Base-by-base conservation (phyloP, 1,140 invertebrate genomes). In the Drosophila arawakana region DNA sequence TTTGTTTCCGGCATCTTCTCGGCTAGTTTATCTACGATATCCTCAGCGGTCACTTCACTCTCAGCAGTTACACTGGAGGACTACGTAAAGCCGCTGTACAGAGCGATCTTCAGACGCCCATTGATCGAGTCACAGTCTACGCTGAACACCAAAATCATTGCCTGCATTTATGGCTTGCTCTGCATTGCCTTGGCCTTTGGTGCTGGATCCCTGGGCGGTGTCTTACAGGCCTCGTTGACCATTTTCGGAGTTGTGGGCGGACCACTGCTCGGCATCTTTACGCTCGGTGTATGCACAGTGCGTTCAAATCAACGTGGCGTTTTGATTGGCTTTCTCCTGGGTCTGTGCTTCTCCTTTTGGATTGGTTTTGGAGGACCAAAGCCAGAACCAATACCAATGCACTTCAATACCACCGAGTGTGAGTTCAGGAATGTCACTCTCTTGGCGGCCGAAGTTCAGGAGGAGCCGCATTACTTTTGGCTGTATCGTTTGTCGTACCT, bases 1-100 rank as follows among this genome's bases (percentile, higher is more conserved):
- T 97, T 98, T 91, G 95, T 97, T 2, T 96, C 96, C 68, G 95
- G 97, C 41, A 95, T 98, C 43, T 97, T 97, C 81, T 96, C 96
- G 79, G 97, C 96, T 18, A 95, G 96, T 15, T 93, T 98, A 7
- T 97, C 96, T 68, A 97, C 97, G 0, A 94, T 98, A 35, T 97
- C 96, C 1, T 97, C 97, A n/a, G 95, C 96, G 6, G 90, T 97
- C 7, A 97, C 97, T 90, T 97, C 97, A 10, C 92, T 98, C 39
- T 95, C 97, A 6, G 97, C 97, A 9, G 96, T 98, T 1, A 97
- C 96, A 3, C 93, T 97, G 75, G 96, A 97, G 92, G 97, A 98
- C 92, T 97, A 97, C 83, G 88, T 96, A 2, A 95, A 95, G 89
- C 93, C 93, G 5, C 47, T 94, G 47, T 93, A 93, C 75, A 83